A percentile compares a stretch with the other conserved stretches of the same genome.
phyloP scores from a whole-genome alignment of 2,797 vertebrate genomes.

The Scolopax rusticola region DNA sequence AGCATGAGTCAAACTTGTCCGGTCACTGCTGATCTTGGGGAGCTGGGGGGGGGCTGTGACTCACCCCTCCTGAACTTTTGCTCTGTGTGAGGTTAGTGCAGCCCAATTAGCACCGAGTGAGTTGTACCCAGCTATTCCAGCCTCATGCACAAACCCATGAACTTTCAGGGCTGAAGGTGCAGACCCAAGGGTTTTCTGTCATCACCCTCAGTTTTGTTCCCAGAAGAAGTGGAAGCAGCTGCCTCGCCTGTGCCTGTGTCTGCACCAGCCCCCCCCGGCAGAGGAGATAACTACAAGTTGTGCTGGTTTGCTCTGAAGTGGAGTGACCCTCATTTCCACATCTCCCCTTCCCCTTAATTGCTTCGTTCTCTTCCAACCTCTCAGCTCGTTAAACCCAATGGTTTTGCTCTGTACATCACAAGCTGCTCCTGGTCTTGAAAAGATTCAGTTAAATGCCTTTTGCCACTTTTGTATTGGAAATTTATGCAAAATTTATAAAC shows the following conservation, averaged over 20 bases:
- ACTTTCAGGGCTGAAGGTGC: background rate
- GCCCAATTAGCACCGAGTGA: background rate
- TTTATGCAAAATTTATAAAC: conserved; percentile 48
- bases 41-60: background rate
- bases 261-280: background rate
- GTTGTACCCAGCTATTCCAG: background rate
- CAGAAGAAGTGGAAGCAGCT: background rate
- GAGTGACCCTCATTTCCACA: conserved; percentile 3
- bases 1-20: background rate
- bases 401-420: conserved; percentile 21
- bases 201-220: background rate
- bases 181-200: background rate
- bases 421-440: background rate
- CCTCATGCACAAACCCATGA: fast-evolving
- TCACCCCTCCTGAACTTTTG: background rate
- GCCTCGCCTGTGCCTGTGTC: background rate
- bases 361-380: background rate
- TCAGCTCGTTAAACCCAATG: background rate
- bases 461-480: conserved; percentile 20
- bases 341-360: conserved; percentile 20
- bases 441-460: background rate
- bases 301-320: background rate
- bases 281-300: background rate
- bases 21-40: background rate
- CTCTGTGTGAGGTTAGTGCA: background rate